phyloP scores from a whole-genome alignment of 2,888 invertebrate species.

The Heliconius aoede region DNA sequence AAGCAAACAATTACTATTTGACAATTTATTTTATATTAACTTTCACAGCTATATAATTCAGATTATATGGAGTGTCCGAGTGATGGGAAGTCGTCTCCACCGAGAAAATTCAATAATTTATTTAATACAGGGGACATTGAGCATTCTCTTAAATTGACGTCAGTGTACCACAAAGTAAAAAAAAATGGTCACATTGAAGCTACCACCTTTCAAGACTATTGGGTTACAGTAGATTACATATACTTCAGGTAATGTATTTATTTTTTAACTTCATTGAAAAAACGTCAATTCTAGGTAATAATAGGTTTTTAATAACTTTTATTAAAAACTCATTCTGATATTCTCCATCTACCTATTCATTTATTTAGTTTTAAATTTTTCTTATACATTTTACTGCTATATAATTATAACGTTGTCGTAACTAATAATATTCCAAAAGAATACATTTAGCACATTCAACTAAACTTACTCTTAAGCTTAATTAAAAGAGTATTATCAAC shows the following conservation, averaged over 20 bases:
- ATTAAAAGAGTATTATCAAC: no score
- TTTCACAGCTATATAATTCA: slow-evolving; percentile 64
- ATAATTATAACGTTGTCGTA: no score
- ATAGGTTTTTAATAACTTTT: no score
- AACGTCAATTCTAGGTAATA: not conserved
- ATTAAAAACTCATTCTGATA: no score
- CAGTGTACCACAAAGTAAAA: slow-evolving; percentile 86
- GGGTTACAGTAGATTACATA: slow-evolving; percentile 95
- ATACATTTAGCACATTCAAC: no score
- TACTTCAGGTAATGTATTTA: slow-evolving; percentile 86
- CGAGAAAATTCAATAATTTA: slow-evolving; percentile 56
- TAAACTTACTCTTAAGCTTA: no score
- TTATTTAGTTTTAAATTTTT: no score
- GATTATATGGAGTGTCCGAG: slow-evolving; percentile 51
- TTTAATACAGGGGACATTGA: slow-evolving; percentile 86
- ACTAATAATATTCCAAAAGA: no score
- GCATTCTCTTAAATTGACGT: slow-evolving; percentile 87
- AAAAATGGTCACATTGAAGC: slow-evolving; percentile 80
- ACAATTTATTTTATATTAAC: not conserved
- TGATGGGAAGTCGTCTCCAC: not conserved
- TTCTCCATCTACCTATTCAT: no score
- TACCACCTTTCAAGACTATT: slow-evolving; percentile 89
- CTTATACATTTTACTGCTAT: no score
- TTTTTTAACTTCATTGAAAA: not conserved
- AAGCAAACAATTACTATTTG: not conserved